phyloP scores from a whole-genome alignment of 2,888 invertebrate genomes.

The Leptinotarsa haldemani region DNA sequence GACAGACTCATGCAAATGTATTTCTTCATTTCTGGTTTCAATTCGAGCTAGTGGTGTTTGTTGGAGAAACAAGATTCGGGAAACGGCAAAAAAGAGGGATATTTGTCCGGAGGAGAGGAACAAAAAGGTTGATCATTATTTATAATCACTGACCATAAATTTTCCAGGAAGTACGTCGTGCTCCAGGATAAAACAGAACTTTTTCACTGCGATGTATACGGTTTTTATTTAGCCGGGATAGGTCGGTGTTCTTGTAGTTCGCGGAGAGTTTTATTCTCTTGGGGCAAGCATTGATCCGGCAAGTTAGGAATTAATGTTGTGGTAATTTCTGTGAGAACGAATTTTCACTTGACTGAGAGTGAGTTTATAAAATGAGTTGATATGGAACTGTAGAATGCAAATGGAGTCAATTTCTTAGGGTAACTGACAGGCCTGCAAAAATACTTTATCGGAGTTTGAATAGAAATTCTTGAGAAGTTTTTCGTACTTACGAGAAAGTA shows the following conservation, averaged over 20 bases:
- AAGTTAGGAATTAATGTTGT: neutral
- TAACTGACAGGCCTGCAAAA: too few species aligned
- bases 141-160: conserved; percentile 21
- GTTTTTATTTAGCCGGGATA: conserved; percentile 1
- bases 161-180: conserved; percentile 16
- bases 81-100: conserved; percentile 14
- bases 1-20: conserved; percentile 11
- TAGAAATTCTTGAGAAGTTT: too few species aligned
- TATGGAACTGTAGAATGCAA: too few species aligned
- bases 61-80: conserved; percentile 9
- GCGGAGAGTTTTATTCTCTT: neutral
- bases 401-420: too few species aligned
- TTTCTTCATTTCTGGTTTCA: conserved; percentile 10
- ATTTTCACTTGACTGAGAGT: too few species aligned
- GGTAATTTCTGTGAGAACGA: neutral
- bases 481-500: too few species aligned
- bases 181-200: conserved; percentile 10
- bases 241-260: neutral
- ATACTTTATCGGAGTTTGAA: too few species aligned
- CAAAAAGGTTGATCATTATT: conserved; percentile 20
- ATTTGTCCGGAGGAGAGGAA: conserved; percentile 10
- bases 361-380: too few species aligned
- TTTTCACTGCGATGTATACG: conserved; percentile 10
- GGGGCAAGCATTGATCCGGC: neutral
- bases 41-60: conserved; percentile 14